Evolutionary conservation across 2,797 vertebrate genomes (phyloP), one percentile per base, ranked within the genome.

Genomic region (Cryptoprocta ferox): DNA sequence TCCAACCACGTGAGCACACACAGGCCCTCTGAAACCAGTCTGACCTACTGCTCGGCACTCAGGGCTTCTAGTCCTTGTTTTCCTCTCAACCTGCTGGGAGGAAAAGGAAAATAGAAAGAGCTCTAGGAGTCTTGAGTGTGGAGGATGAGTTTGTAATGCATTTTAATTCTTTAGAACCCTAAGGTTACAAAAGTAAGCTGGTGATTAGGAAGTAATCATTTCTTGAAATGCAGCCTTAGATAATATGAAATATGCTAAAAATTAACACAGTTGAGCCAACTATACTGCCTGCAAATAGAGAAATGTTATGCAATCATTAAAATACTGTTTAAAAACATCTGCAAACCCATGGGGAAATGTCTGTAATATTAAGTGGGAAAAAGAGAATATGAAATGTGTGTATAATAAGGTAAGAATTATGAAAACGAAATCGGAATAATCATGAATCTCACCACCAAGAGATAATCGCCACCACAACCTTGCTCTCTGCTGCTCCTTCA

Each of bases 211-310:
- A 78, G 39, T 61, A 75, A 79, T 75, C 15, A 50, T 48, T 87
- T 89, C 15, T 89, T 79, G 50, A 37, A 95, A 89, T 87, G 65
- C 78, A 92, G 61, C 32, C 50, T 82, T 61, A 70, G 37, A 48
- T 63, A 85, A 93, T 14, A 91, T 79, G 37, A 97, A 87, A 63
- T 56, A 89, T 0, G 35, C 2, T 66, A 87, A 73, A 45, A 92
- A 88, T 91, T 90, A 59, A 91, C 3, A 90, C n/a, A 78, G 65
- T 85, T 65, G 84, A 84, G 73, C 83, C n/a, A 80, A 56, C 42
- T 95, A 92, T 24, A 63, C 19, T n/a, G 70, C 37, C 79, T 86
- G 91, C 19, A 89, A 89, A 96, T 92, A 92, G 78, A 92, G 45
- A 91, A 95, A 83, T 50, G 28, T 18, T 73, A 68, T 11, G 2